phyloP scores from a whole-genome alignment of 2,797 vertebrate genomes.

The Meriones psammophilus region DNA sequence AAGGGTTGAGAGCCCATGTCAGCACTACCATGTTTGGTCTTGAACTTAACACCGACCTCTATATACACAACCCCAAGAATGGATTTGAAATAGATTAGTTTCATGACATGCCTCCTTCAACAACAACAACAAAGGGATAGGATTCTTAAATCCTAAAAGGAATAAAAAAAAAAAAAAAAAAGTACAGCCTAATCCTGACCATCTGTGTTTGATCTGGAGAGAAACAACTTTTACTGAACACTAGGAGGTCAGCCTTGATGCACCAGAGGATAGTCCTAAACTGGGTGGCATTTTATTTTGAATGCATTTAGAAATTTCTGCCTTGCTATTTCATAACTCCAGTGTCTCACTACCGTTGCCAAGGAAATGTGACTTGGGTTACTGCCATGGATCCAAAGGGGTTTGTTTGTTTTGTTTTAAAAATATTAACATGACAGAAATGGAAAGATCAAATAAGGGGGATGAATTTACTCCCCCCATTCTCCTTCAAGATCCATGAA shows the following conservation, averaged over 20 bases:
- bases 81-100: slow-evolving; percentile 46
- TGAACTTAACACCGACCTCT: slow-evolving; percentile 22
- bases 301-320: slow-evolving; percentile 65
- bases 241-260: slow-evolving; percentile 31
- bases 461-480: slow-evolving; percentile 35
- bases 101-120: background rate
- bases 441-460: slow-evolving; percentile 64
- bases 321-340: slow-evolving; percentile 67
- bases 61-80: slow-evolving; percentile 20
- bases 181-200: background rate
- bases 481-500: slow-evolving; percentile 51
- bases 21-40: background rate
- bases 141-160: slow-evolving; percentile 21
- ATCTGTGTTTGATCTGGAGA: slow-evolving; percentile 41
- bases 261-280: slow-evolving; percentile 62
- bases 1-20: slow-evolving; percentile 6
- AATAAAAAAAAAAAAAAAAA: background rate
- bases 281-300: slow-evolving; percentile 67
- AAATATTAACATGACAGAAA: slow-evolving; percentile 77
- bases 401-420: slow-evolving; percentile 73
- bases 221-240: background rate
- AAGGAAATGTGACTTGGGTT: slow-evolving; percentile 80
- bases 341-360: slow-evolving; percentile 71
- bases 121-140: background rate
- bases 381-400: slow-evolving; percentile 54